A percentile compares a stretch with the other conserved stretches of the same genome.
Evolutionary conservation across 2,888 invertebrate species (phyloP).

Genomic region (Nemoura dubitans): DNA sequence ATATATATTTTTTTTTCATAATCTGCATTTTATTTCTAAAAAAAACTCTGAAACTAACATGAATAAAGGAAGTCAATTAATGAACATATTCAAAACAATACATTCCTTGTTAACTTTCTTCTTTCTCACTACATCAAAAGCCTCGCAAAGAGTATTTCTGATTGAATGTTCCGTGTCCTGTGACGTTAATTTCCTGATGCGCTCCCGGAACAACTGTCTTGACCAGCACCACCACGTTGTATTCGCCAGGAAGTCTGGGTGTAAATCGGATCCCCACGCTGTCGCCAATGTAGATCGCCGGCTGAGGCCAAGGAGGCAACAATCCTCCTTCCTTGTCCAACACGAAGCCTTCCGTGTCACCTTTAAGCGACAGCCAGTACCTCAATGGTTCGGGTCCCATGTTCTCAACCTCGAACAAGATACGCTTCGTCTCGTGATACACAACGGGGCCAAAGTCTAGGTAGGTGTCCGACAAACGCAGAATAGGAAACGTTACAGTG

Average conservation of each 20-base stretch:
- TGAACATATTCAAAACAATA: no score
- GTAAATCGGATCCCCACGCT: neutral
- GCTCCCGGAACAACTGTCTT: neutral
- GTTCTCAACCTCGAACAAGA: neutral
- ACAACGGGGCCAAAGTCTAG: neutral
- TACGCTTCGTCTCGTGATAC: neutral
- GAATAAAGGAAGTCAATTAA: no score
- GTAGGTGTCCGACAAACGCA: neutral
- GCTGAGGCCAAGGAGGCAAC: constrained; percentile 1
- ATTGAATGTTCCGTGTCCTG: neutral
- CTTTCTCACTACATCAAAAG: neutral
- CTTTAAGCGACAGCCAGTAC: neutral
- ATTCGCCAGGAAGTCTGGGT: neutral
- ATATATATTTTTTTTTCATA: no score
- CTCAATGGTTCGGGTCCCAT: neutral
- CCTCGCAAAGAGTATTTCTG: neutral
- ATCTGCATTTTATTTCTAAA: no score
- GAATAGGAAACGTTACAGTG: neutral
- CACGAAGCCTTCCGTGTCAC: neutral
- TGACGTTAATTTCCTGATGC: neutral
- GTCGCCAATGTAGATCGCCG: neutral
- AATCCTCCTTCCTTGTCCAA: neutral
- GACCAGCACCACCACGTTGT: neutral
- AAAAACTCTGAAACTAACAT: no score
- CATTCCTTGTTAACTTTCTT: no score